Conservation (phyloP, 92 coral and sea anemone species). For the Ricordea florida region DNA sequence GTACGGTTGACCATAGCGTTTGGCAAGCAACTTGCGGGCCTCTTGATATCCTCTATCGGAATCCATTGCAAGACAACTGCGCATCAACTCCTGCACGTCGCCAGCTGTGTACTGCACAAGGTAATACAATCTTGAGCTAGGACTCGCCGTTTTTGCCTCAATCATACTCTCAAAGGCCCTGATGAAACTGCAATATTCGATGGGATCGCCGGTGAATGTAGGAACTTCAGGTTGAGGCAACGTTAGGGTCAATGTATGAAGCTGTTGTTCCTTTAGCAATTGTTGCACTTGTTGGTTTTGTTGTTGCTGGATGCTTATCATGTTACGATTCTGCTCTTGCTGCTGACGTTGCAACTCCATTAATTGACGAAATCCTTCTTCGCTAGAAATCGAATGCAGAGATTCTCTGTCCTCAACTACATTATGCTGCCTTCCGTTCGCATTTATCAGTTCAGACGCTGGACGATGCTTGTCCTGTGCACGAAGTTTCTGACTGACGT, state of each 20-base stretch:
- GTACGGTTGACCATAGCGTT: constrained; percentile 40
- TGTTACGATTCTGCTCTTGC: no score
- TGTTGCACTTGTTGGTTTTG: no score
- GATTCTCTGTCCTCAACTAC: no score
- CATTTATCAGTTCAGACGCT: no score
- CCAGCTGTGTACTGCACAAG: constrained; percentile 38
- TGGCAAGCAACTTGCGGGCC: constrained; percentile 12
- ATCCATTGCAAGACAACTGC: constrained; percentile 46
- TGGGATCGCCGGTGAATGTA: constrained; percentile 22
- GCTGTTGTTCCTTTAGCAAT: no score
- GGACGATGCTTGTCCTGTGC: no score
- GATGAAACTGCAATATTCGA: constrained; percentile 35
- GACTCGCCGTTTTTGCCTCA: constrained; percentile 21
- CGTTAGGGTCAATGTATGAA: constrained; percentile 8
- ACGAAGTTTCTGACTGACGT: no score
- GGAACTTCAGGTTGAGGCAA: constrained; percentile 47
- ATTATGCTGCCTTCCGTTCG: no score
- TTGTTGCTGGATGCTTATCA: neutral
- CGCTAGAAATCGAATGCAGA: no score
- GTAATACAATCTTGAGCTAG: constrained; percentile 36
- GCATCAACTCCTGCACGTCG: constrained; percentile 40
- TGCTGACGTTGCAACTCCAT: no score
- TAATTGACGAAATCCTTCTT: no score
- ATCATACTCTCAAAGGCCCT: constrained; percentile 43
- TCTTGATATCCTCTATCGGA: constrained; percentile 15